Conservation (phyloP, 1,140 invertebrate species). For the Sminthurides bifidus region DNA sequence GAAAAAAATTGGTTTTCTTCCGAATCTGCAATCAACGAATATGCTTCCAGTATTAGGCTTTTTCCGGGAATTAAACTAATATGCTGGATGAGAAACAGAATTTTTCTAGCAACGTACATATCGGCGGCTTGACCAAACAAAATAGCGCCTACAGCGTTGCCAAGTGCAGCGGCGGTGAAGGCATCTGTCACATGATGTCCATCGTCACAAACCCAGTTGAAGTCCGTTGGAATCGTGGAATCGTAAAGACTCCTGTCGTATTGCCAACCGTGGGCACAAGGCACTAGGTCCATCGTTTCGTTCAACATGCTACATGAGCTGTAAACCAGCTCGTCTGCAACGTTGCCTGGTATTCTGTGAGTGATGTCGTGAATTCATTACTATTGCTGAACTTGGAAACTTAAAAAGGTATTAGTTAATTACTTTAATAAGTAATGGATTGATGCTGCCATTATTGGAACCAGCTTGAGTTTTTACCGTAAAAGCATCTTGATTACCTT, state of each 20-base stretch:
- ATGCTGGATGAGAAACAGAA: neutral
- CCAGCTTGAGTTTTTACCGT: too few species aligned
- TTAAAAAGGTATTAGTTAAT: too few species aligned
- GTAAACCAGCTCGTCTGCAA: too few species aligned
- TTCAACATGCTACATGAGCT: too few species aligned
- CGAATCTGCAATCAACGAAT: constrained; percentile 17
- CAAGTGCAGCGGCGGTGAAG: constrained; percentile 18
- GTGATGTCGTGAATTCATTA: too few species aligned
- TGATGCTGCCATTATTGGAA: too few species aligned
- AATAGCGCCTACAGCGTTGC: constrained; percentile 26
- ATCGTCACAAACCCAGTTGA: constrained; percentile 22
- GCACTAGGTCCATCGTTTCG: too few species aligned
- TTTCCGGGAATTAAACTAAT: neutral
- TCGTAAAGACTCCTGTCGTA: constrained; percentile 25
- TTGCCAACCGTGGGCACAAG: constrained; percentile 22
- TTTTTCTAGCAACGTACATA: constrained; percentile 13
- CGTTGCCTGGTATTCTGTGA: too few species aligned
- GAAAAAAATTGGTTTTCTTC: constrained; percentile 29
- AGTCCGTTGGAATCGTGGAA: constrained; percentile 22
- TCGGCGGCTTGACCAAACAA: constrained; percentile 26
- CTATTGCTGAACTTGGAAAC: too few species aligned
- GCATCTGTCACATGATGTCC: neutral
- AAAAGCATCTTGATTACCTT: constrained; percentile 11
- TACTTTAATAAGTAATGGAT: too few species aligned
- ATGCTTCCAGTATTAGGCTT: neutral